phyloP scores from a whole-genome alignment of 2,113 vertebrate genomes.

The Zingel zingel region DNA sequence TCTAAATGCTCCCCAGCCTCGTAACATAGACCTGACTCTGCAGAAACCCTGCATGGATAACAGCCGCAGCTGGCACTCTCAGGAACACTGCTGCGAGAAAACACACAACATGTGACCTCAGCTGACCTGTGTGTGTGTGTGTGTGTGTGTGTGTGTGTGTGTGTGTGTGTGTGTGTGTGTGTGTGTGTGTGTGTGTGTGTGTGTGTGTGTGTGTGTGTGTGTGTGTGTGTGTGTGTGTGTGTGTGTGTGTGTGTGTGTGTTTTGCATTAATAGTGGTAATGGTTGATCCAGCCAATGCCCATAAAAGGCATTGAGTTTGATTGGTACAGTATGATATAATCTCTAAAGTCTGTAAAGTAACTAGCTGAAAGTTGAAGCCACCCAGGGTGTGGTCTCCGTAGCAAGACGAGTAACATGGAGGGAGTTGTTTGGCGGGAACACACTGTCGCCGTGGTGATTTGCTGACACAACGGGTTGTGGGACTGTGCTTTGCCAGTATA shows the following conservation, averaged over 20 bases:
- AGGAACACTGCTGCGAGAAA: constrained; percentile 54
- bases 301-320: constrained; percentile 53
- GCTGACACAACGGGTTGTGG: constrained; percentile 50
- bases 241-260: constrained; percentile 11
- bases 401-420: neutral
- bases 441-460: constrained; percentile 40
- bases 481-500: constrained; percentile 60
- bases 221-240: neutral
- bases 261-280: constrained; percentile 28
- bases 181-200: constrained; percentile 8
- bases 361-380: neutral
- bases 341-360: neutral
- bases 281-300: constrained; percentile 48
- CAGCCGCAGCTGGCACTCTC: constrained; percentile 63
- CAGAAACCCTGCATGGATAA: constrained; percentile 53
- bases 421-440: constrained; percentile 26
- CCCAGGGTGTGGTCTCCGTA: constrained; percentile 7
- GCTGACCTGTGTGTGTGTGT: constrained; percentile 53
- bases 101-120: constrained; percentile 59
- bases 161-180: constrained; percentile 1
- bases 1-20: constrained; percentile 47
- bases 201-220: constrained; percentile 11
- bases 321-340: constrained; percentile 28
- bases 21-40: constrained; percentile 63
- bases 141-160: constrained; percentile 11